Evolutionary conservation across 2,113 vertebrate genomes (phyloP), one percentile per base, ranked within the genome.

Genomic region (Glaucomys volans): DNA sequence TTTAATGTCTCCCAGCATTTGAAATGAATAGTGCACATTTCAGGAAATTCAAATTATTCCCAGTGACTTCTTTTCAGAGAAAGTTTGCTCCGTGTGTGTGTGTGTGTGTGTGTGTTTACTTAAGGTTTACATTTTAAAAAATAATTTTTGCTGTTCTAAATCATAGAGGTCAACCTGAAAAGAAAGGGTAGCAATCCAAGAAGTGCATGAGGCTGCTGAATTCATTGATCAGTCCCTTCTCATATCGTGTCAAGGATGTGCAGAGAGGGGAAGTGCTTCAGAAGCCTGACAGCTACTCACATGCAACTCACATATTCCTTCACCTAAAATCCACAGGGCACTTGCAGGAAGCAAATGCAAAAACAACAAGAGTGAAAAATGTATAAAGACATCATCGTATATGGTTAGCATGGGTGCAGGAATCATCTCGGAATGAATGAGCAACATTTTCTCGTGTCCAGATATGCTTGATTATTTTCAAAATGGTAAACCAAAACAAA

Each of bases 291-390:
- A 83, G 71, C 44, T 96, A 50, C 79, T 59, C 76, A 24, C 40
- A 57, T 85, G 94, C 59, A 54, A 75, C 44, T 95, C 92, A 96
- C 10, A 83, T 0, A 40, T 20, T 26, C 62, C 82, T 94, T 69
- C 66, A 44, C 69, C 93, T 52, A 62, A 97, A 96, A 97, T 92
- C 30, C 90, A 76, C 26, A 81, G 28, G 50, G 77, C 87, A 86
- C 83, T 92, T 87, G 54, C 66, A 93, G 59, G 35, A 82, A 96
- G 77, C 28, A 94, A 75, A 89, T 64, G 35, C n/a, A 93, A 69
- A 92, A 96, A 90, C 79, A 87, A 52, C 50, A 8, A 7, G 79
- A 32, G 64, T 26, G 9, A 26, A 62, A 54, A 83, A 67, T 62
- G 14, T 1, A 0, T 47, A 77, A 30, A 64, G 52, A 92, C 59